Percentiles rank a stretch among this genome's conserved stretches.
Evolutionary conservation across 2,888 invertebrate genomes (phyloP).

Genomic region (Blomia tropicalis): DNA sequence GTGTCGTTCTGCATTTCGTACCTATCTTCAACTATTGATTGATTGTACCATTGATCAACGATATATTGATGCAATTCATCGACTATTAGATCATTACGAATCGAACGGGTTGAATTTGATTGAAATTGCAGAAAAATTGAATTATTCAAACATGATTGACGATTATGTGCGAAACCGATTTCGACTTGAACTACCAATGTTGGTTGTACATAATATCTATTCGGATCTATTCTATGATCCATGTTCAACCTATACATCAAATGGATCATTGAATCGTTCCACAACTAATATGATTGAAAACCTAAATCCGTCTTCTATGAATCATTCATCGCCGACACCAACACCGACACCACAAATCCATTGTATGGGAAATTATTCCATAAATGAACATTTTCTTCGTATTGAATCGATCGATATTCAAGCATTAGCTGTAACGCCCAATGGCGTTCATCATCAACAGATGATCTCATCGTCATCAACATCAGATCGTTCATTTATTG

Average conservation of each 20-base stretch:
- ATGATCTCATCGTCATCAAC: not conserved
- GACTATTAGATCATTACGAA: not conserved
- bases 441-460: not conserved
- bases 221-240: slow-evolving; percentile 13
- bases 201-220: slow-evolving; percentile 2
- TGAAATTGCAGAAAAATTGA: not conserved
- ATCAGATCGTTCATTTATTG: not conserved
- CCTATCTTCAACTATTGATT: not conserved
- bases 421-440: not conserved
- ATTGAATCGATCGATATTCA: not conserved
- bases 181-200: not conserved
- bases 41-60: not conserved
- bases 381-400: not conserved
- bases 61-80: not conserved
- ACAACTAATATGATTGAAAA: not conserved
- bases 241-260: not conserved
- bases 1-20: not conserved
- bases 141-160: too few relatives aligned
- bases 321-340: not conserved
- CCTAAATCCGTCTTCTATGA: not conserved
- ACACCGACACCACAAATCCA: not conserved
- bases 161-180: too few relatives aligned
- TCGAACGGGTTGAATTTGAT: not conserved
- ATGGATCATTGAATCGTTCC: not conserved
- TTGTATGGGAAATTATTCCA: too few relatives aligned